phyloP scores from a whole-genome alignment of 2,797 vertebrate species.

The Rachycentron canadum region DNA sequence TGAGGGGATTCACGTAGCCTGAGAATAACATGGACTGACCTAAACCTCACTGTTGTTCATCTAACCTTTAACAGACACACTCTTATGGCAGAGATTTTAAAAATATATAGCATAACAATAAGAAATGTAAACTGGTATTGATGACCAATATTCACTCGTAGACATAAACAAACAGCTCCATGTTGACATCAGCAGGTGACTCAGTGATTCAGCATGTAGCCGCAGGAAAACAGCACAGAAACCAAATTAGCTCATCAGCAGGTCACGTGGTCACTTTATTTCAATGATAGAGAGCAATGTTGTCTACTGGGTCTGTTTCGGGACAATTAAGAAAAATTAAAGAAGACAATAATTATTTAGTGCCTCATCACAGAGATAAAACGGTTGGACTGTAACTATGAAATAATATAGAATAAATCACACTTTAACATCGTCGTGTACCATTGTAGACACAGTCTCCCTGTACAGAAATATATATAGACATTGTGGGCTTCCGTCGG shows the following conservation, averaged over 20 bases:
- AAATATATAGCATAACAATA: neutral
- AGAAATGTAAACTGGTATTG: neutral
- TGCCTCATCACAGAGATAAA: fast-evolving
- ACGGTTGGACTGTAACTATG: neutral
- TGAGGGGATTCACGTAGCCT: neutral
- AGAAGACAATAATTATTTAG: neutral
- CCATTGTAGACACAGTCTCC: neutral
- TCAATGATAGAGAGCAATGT: neutral
- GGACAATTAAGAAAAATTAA: no score
- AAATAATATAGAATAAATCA: no score
- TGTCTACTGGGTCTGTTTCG: no score
- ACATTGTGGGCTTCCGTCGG: no score
- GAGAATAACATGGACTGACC: neutral
- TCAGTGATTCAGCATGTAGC: slow-evolving; percentile 39
- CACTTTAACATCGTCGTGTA: no score
- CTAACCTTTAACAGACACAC: neutral
- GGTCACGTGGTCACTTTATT: slow-evolving; percentile 43
- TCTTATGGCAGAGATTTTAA: neutral
- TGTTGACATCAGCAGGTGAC: slow-evolving; percentile 43
- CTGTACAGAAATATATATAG: fast-evolving
- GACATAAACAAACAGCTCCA: neutral
- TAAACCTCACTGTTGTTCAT: neutral
- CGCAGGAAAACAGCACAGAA: neutral
- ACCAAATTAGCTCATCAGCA: slow-evolving; percentile 27
- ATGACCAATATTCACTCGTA: neutral